Evolutionary conservation across 1,140 invertebrate species (phyloP), one percentile per base, ranked within the genome.

Genomic region (Aethina tumida): DNA sequence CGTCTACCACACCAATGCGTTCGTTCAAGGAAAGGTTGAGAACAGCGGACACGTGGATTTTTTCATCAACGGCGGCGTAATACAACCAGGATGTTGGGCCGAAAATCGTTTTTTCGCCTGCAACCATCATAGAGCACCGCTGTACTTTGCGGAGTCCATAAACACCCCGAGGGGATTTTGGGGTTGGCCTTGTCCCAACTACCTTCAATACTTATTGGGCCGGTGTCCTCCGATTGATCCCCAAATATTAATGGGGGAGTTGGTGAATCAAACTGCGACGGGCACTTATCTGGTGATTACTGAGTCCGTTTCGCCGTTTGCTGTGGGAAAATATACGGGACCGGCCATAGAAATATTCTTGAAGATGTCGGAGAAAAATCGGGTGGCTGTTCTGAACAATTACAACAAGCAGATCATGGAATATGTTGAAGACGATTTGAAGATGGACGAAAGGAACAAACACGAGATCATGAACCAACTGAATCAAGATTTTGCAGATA

Each of bases 91-190:
- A 0, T 80, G 77, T 43, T 68, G 65, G 66, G 54, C 46, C 8
- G 52, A 58, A 37, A 45, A 46, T 6, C 42, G 56, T 33, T 59
- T 59, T 33, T 56, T 60, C 22, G 57, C 58, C 8, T 87, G 82
- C 47, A 73, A 75, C 45, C 81, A 85, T 49, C 69, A 72, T 17
- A 61, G 81, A 40, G 74, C 82, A 0, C 72, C 76, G 0, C 45
- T 61, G 4, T 83, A 82, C 41, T 90, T 74, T 46, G 76, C 76
- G 0, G 84, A 88, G 54, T 86, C 84, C 0, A 79, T 89, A 16
- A 75, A 68, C 28, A 66, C 69, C 0, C 44, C 67, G 5, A 26
- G 63, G 1, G 86, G 84, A 1, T 89, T 90, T 53, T 82, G 75
- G 63, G 79, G 73, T 0, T 79, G 70, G 53, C 69, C 69, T 0